Conservation (phyloP, 2,888 invertebrate genomes). For the Caenorhabditis sinica region DNA sequence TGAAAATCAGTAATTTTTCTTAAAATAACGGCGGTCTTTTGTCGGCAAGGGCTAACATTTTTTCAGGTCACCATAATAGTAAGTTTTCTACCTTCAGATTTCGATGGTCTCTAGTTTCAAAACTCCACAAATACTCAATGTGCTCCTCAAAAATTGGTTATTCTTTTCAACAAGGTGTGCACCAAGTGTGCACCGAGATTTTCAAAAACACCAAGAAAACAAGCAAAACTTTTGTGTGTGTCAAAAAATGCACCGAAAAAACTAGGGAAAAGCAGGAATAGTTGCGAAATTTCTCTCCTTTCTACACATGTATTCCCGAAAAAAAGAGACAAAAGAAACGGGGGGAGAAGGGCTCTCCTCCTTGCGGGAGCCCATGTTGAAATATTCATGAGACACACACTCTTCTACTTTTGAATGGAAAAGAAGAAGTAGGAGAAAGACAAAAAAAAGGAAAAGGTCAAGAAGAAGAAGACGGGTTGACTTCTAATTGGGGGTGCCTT, state of each 20-base stretch:
- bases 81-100: too few relatives aligned
- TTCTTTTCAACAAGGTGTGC: neutral
- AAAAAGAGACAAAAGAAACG: neutral
- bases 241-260: neutral
- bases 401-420: neutral
- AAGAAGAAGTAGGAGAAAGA: neutral
- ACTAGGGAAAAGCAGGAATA: neutral
- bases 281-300: slow-evolving; percentile 26
- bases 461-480: slow-evolving; percentile 41
- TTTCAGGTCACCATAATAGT: too few relatives aligned
- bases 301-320: neutral
- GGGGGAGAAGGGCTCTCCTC: neutral
- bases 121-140: neutral
- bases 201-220: slow-evolving; percentile 22
- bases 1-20: too few relatives aligned
- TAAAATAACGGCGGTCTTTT: too few relatives aligned
- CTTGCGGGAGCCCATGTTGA: slow-evolving; percentile 19
- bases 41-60: too few relatives aligned
- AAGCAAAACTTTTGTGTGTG: neutral
- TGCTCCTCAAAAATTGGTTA: neutral
- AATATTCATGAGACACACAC: slow-evolving; percentile 30
- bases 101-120: too few relatives aligned
- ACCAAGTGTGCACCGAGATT: neutral
- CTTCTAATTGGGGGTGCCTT: slow-evolving; percentile 27
- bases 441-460: slow-evolving; percentile 37